A percentile compares a stretch with the other conserved stretches of the same genome.
Conservation (phyloP, 2,113 vertebrate species). For the Pteruthius melanotis region DNA sequence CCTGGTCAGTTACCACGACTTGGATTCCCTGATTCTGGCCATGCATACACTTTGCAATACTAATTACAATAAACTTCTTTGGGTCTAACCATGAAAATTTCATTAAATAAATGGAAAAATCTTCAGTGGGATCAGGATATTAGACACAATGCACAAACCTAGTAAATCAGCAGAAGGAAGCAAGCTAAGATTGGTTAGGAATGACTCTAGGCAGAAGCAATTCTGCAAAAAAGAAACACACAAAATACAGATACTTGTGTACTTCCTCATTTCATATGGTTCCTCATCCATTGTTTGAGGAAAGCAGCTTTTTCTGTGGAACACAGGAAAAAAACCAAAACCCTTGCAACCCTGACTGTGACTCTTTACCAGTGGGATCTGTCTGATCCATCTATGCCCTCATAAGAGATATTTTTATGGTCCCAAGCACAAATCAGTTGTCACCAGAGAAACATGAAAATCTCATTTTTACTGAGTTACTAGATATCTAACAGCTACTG, state of each 20-base stretch:
- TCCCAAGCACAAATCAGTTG: not conserved
- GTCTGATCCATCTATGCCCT: not conserved
- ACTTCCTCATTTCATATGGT: not conserved
- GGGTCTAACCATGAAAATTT: not conserved
- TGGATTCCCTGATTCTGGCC: not conserved
- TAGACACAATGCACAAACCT: not conserved
- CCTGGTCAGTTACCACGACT: not conserved
- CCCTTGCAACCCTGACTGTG: not conserved
- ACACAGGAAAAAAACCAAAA: rapidly evolving
- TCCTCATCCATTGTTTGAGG: not conserved
- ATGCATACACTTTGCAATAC: not conserved
- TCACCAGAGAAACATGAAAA: not conserved
- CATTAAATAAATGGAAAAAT: not conserved
- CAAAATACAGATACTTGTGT: not conserved
- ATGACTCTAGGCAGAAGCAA: not conserved
- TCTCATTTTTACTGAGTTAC: not conserved
- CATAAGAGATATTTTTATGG: not conserved
- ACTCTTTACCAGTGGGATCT: not conserved
- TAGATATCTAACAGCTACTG: not conserved
- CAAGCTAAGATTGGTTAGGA: not conserved
- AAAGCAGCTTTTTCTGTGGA: not conserved
- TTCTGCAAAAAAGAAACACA: not conserved
- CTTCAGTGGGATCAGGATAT: not conserved
- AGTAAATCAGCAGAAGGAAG: not conserved
- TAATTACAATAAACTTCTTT: not conserved